These are phyloP conservation scores for Folsomia candida DNA, from an alignment of 2,888 invertebrate genomes.

Conservation along the genomic window DNA sequence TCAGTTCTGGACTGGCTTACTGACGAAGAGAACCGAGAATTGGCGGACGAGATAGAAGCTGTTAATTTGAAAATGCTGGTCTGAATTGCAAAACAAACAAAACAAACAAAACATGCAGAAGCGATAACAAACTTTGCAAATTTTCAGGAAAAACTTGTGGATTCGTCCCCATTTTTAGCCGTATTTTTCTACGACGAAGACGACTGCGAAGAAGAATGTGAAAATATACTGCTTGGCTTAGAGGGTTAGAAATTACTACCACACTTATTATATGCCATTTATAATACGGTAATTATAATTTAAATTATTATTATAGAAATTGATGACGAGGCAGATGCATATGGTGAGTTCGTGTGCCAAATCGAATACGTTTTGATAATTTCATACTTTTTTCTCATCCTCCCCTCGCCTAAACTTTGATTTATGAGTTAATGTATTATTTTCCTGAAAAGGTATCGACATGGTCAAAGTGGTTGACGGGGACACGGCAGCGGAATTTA, in stretches of 20 bases:
- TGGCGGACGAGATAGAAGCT: constrained; percentile 90
- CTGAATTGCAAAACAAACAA: no score
- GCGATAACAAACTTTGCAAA: no score
- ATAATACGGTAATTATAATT: no score
- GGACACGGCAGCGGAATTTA: constrained; percentile 77
- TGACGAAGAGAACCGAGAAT: constrained; percentile 87
- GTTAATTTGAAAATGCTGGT: constrained; percentile 87
- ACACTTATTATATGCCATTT: no score
- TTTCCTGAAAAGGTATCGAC: constrained; percentile 64
- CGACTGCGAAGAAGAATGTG: constrained; percentile 77
- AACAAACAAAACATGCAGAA: no score
- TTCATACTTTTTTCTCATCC: background rate
- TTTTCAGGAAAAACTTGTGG: constrained; percentile 76
- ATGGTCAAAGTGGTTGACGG: constrained; percentile 86
- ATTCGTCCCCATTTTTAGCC: constrained; percentile 80
- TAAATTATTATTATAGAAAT: no score
- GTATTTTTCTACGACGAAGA: constrained; percentile 56
- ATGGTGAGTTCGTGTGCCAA: constrained; percentile 20
- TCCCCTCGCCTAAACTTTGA: no score
- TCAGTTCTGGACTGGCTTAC: constrained; percentile 83
- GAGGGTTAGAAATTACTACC: no score
- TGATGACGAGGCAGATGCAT: constrained; percentile 80
- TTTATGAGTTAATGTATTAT: background rate
- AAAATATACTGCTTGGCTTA: constrained; percentile 78
- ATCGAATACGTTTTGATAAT: background rate